Evolutionary conservation across 2,113 vertebrate species (phyloP), one percentile per base, ranked within the genome.

Genomic region (Myxocyprinus asiaticus): DNA sequence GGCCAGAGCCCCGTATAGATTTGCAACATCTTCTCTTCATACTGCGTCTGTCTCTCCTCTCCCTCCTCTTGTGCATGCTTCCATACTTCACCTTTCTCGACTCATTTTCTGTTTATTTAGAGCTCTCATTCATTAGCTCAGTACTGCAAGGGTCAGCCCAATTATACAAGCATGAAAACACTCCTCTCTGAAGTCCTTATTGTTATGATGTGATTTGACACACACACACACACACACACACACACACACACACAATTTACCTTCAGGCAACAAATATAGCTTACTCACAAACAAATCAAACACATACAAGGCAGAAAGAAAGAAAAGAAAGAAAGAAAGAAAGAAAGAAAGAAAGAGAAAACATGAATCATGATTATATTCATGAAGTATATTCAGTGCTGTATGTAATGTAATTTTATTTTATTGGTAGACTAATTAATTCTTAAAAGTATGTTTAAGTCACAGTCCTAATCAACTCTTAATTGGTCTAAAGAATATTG

Each of bases 1-100:
- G 85, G 81, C 65, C 75, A 51, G 83, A 88, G 85, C 83, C 77
- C 70, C 79, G 78, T 84, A 90, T 89, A 86, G 86, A 89, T 81
- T 83, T 74, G 56, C n/a, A n/a, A n/a, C 78, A 79, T 10, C 73
- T 81, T 6, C 55, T 61, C 33, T n/a, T 81, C 87, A 80, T 22
- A 11, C 81, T 82, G 22, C 84, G 15, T 82, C 85, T 86, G 77
- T 77, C 81, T 75, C 15, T 69, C 69, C 84, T 61, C 33, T 33
- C 81, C 80, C 55, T 51, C 64, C 80, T 59, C 58, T 82, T 72
- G 0, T 50, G 65, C 66, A 47, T 70, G 70, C 12, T 14, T 58
- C 81, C 51, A 12, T 67, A 43, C 22, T 76, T 77, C 74, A 56
- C 71, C 81, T 66, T 82, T 62, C 10, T 78, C 79, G 22, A 9